These are phyloP conservation scores for Drosophila obscura DNA, from an alignment of 1,140 invertebrate species.

Conservation along the genomic window DNA sequence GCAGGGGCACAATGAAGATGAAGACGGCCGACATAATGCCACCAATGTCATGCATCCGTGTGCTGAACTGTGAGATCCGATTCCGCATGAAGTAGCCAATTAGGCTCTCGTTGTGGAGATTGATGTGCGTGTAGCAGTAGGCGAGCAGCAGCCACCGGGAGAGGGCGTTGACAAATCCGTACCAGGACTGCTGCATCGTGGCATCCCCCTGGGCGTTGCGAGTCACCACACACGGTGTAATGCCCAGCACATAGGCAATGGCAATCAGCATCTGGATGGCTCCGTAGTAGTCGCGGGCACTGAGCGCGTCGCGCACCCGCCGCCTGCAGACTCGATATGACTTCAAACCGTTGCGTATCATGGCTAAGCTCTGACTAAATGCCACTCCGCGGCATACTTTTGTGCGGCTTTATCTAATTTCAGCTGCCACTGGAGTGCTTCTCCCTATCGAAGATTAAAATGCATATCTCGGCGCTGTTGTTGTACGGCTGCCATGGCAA, in stretches of 20 bases:
- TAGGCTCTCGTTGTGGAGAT: conserved; percentile 44
- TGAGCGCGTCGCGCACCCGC: conserved; percentile 23
- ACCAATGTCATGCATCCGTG: conserved; percentile 39
- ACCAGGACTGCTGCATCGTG: conserved; percentile 44
- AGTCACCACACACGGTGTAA: conserved; percentile 48
- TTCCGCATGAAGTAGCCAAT: conserved; percentile 67
- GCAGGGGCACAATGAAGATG: conserved; percentile 50
- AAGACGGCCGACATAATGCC: conserved; percentile 50
- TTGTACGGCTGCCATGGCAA: conserved; percentile 3
- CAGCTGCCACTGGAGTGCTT: conserved; percentile 2
- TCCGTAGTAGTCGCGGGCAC: conserved; percentile 46
- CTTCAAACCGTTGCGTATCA: conserved; percentile 24
- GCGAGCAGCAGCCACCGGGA: conserved; percentile 53
- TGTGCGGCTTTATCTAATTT: conserved; percentile 37
- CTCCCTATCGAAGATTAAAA: conserved; percentile 46
- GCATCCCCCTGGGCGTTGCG: conserved; percentile 9
- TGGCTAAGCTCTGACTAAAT: conserved; percentile 30
- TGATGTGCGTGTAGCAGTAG: conserved; percentile 51
- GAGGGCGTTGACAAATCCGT: conserved; percentile 59
- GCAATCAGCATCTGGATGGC: conserved; percentile 48
- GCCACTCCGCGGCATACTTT: conserved; percentile 12
- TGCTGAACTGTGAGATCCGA: conserved; percentile 52
- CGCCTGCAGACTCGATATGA: neutral
- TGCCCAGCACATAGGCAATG: conserved; percentile 42
- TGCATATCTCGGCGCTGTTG: conserved; percentile 15